A percentile compares a stretch with the other conserved stretches of the same genome.
phyloP scores from a whole-genome alignment of 2,113 vertebrate genomes.

The Embiotoca jacksoni region DNA sequence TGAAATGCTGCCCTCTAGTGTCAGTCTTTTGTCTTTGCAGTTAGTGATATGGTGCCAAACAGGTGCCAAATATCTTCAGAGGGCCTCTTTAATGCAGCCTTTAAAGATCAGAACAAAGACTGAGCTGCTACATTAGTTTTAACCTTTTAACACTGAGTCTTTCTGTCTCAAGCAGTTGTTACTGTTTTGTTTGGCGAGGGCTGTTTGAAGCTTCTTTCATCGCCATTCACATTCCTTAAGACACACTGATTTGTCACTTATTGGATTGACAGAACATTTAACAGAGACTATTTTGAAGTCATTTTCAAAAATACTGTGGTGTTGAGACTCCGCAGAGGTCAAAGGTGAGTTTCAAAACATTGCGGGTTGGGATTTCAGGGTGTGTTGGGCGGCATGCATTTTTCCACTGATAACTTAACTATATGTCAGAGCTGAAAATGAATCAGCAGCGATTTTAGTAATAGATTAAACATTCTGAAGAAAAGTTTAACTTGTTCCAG shows the following conservation, averaged over 20 bases:
- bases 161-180: neutral
- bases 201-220: neutral
- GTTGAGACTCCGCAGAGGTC: too few relatives aligned
- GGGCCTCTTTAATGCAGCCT: neutral
- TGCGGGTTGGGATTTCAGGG: neutral
- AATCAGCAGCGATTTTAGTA: too few relatives aligned
- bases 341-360: neutral
- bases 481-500: too few relatives aligned
- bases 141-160: neutral
- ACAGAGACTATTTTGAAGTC: too few relatives aligned
- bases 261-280: too few relatives aligned
- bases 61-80: neutral
- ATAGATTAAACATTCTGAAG: too few relatives aligned
- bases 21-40: constrained; percentile 45
- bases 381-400: neutral
- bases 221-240: neutral
- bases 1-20: constrained; percentile 74
- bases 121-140: neutral
- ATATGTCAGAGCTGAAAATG: too few relatives aligned
- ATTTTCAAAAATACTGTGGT: too few relatives aligned
- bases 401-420: too few relatives aligned
- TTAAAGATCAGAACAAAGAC: neutral
- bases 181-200: neutral
- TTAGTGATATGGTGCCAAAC: neutral
- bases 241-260: neutral